These are phyloP conservation scores for Pseudomugil gertrudae DNA, from an alignment of 2,797 vertebrate genomes.

Conservation along the genomic window DNA sequence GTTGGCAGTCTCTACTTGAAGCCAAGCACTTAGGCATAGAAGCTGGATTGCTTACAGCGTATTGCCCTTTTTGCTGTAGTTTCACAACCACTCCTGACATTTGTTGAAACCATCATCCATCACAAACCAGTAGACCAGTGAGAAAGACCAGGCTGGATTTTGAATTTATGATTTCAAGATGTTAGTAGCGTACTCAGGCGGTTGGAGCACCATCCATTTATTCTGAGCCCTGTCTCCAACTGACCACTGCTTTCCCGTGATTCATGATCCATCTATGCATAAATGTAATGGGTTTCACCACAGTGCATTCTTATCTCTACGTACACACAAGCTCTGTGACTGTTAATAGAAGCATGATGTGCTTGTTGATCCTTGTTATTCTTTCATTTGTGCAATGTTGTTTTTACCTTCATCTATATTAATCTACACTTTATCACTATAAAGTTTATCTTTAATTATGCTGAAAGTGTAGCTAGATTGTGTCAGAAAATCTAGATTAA, in stretches of 20 bases:
- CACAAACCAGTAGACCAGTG: slow-evolving; percentile 38
- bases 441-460: no score
- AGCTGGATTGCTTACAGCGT: slow-evolving; percentile 37
- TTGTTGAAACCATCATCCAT: slow-evolving; percentile 56
- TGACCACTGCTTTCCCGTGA: slow-evolving; percentile 61
- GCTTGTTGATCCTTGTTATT: neutral
- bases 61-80: slow-evolving; percentile 12
- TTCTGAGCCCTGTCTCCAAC: slow-evolving; percentile 47
- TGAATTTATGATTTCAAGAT: slow-evolving; percentile 75
- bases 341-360: slow-evolving; percentile 53
- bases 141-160: slow-evolving; percentile 42
- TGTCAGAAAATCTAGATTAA: no score
- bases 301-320: slow-evolving; percentile 52
- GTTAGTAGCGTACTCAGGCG: slow-evolving; percentile 51
- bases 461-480: no score
- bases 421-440: no score
- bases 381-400: neutral
- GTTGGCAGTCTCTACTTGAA: slow-evolving; percentile 10
- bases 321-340: slow-evolving; percentile 16
- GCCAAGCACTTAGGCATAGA: neutral
- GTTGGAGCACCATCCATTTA: slow-evolving; percentile 54
- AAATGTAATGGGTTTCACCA: slow-evolving; percentile 47
- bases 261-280: slow-evolving; percentile 47
- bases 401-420: no score
- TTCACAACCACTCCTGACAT: slow-evolving; percentile 26